Base-by-base conservation (phyloP, 2,888 invertebrate genomes). In the Allacma fusca region DNA sequence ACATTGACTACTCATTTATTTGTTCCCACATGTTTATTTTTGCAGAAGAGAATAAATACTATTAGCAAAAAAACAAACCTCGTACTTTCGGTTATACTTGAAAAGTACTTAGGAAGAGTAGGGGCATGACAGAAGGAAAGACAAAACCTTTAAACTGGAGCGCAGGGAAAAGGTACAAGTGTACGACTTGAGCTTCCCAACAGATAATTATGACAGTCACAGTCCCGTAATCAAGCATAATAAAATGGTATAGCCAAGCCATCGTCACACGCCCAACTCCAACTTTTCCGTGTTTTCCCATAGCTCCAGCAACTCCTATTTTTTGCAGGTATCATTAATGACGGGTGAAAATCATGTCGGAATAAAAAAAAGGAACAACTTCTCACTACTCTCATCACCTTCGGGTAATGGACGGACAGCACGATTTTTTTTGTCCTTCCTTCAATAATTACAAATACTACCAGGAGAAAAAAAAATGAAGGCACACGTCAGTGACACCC, bases 291-390 rank as follows among this genome's bases (percentile, higher is more conserved):
- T 40, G 23, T 65, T 65, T 65, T 26, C 4, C 26, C 21, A 1
- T 4, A 24, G 13, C 24, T 19, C 65, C 9, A 65, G 9, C 24
- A 16, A 13, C 40, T 40, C 40, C 40, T 40, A n/a, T 40, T 24
- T 9, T 65, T 65, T 24, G 4, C 19, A 13, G 65, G 23, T 13
- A 21, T 23, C 65, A 65, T 26, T 24, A 65, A 24, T 26, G 65
- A 65, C 65, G 65, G 65, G 23, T 26, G 65, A 24, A 16, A 21
- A 65, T 65, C 19, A 21, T 26, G 23, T 19, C 5, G 23, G 26
- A 65, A 65, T 24, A n/a, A 65, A 65, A 65, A 65, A 65, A 65
- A 65, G 65, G 65, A 19, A 65, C 65, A 24, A 21, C 65, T 40
- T 40, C 40, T 40, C 40, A 40, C 40, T 40, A 13, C 13, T 40